phyloP scores from a whole-genome alignment of 2,797 vertebrate species.

The Chiroxiphia lanceolata region DNA sequence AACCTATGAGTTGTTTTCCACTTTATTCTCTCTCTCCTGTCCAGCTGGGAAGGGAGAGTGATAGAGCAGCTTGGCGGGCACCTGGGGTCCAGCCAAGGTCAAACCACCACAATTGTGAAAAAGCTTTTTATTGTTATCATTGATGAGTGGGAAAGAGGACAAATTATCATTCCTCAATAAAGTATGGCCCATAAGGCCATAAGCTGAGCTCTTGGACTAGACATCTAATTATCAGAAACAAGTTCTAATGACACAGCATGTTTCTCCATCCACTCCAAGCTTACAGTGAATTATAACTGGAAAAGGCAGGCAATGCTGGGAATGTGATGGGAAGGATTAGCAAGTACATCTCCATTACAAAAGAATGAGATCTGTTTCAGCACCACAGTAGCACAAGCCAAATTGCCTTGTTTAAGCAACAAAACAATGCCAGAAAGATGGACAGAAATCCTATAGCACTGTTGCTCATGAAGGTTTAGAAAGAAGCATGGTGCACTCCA shows the following conservation, averaged over 20 bases:
- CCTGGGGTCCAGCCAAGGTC: background rate
- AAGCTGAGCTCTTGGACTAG: background rate
- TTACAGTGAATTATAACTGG: constrained; percentile 14
- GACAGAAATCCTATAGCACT: constrained; percentile 26
- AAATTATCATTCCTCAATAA: constrained; percentile 1
- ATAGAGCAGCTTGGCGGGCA: background rate
- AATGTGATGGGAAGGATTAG: constrained; percentile 24
- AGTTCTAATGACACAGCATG: background rate
- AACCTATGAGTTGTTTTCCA: background rate
- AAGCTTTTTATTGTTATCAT: background rate
- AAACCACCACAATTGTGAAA: background rate
- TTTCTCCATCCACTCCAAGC: background rate
- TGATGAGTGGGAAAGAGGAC: background rate
- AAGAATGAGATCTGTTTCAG: constrained; percentile 25
- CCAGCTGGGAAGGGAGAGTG: background rate
- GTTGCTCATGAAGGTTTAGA: background rate
- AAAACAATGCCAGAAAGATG: constrained; percentile 29
- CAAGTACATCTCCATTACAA: constrained; percentile 31
- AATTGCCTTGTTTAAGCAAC: constrained; percentile 36
- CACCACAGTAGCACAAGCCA: constrained; percentile 7
- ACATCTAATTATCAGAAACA: constrained; percentile 1
- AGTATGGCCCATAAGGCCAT: background rate
- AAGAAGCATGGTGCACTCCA: background rate
- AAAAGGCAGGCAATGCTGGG: background rate
- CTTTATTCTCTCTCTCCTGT: background rate